Evolutionary conservation across 2,888 invertebrate genomes (phyloP), one percentile per base, ranked within the genome.

Genomic region (Cheiracanthium punctorium): DNA sequence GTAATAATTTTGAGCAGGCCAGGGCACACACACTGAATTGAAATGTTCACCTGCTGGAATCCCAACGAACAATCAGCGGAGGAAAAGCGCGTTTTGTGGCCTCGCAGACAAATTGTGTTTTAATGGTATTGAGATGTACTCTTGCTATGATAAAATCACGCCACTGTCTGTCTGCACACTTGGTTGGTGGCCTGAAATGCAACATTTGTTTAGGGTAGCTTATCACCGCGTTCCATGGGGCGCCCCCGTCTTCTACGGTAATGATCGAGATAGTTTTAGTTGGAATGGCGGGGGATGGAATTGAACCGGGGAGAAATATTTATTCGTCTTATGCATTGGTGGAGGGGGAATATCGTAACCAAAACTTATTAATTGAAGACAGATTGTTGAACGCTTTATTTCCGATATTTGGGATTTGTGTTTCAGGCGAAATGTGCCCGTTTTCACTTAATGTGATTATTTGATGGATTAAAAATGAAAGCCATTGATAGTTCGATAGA

Each of bases 1-100:
- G 84, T 85, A 85, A 85, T 85, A 85, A 85, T 85, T 85, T 77
- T 85, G 84, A 79, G 84, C 41, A 29, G 73, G 79, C 43, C n/a
- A n/a, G n/a, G n/a, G n/a, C n/a, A n/a, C n/a, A n/a, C n/a, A n/a
- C 58, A 48, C 58, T 58, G 84, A 85, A 85, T 85, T 85, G 84
- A 85, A 85, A 85, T 85, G 84, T 85, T 85, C 84, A 85, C 74
- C 84, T 85, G 84, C 14, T 79, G 43, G 48, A 30, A 85, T 85
- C 79, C 84, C 84, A 85, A 85, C 84, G 79, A 37, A 72, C 82
- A 84, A 84, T 84, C 82, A 84, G 67, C 64, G 43, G 70, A 30
- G 64, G 24, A 58, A 58, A 17, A 17, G 2, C 7, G 58, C 58
- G 58, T 24, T 20, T 24, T 58, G 20, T 58, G 58, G 5, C 1